Evolutionary conservation across 2,888 invertebrate genomes (phyloP), one percentile per base, ranked within the genome.

Genomic region (Ceraclea dissimilis): DNA sequence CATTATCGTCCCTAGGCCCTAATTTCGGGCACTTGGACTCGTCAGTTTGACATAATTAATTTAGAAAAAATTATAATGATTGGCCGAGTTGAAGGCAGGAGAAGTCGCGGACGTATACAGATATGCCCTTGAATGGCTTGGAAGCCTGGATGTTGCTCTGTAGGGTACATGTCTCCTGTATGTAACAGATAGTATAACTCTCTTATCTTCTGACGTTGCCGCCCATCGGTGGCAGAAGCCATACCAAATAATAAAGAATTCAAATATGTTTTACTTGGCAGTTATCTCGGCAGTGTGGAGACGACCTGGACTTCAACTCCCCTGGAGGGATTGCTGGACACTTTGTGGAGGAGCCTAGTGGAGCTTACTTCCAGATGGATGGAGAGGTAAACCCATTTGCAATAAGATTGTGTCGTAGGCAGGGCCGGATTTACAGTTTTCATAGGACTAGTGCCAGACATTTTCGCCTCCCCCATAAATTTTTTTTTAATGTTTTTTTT

Each of bases 281-380:
- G 78, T 52, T 78, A 13, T 76, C 77, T 26, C 73, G 76, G 4
- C 78, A 77, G 61, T 78, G 78, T 62, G 76, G 76, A 31, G 76
- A 77, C 1, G 77, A 78, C 10, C 62, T 78, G 63, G 76, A 78
- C 65, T 78, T 73, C 55, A 75, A 76, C 1, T 73, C 75, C 1
- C 70, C 75, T 13, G 76, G 73, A 20, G 76, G 73, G 19, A 68
- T 78, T 13, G 73, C 76, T 16, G 77, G 76, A 0, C 62, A 61
- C 22, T 78, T 75, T 33, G 76, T 72, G 48, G 78, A 78, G 39
- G 78, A 77, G 57, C 72, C 75, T 39, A 75, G 75, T 1, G 73
- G 72, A 21, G 73, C 76, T 1, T 78, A 77, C 67, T 78, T 75
- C 68, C 73, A 76, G 65, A 67, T 78, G 31, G 78, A 78, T 63